phyloP scores from a whole-genome alignment of 37 sponge, comb jelly and placozoan genomes.

The Ianthella basta region DNA sequence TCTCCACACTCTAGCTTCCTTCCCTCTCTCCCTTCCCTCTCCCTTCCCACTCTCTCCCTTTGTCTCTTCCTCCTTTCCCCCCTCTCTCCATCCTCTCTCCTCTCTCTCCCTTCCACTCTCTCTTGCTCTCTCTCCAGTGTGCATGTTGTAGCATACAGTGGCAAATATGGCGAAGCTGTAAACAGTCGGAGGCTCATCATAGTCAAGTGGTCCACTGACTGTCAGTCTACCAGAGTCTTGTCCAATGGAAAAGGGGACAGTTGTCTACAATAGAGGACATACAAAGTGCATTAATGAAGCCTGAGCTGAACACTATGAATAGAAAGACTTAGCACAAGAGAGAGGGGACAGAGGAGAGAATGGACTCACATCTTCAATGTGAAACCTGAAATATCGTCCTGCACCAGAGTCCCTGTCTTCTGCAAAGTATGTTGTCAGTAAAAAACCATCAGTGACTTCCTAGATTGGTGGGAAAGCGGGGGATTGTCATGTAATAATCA shows the following conservation, averaged over 20 bases:
- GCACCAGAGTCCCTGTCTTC: neutral
- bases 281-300: neutral
- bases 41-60: too few relatives aligned
- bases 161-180: neutral
- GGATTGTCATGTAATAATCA: neutral
- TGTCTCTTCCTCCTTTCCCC: too few relatives aligned
- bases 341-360: too few relatives aligned
- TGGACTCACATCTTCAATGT: neutral
- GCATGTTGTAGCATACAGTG: too few relatives aligned
- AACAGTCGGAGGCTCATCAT: neutral
- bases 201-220: neutral
- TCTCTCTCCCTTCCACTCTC: too few relatives aligned
- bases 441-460: neutral
- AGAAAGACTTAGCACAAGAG: too few relatives aligned
- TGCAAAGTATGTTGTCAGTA: neutral
- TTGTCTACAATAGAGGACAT: neutral
- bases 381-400: neutral
- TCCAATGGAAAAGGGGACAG: conserved; percentile 23
- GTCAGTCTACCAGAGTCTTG: neutral
- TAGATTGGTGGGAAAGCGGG: too few relatives aligned
- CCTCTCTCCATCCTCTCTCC: too few relatives aligned
- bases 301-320: too few relatives aligned
- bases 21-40: too few relatives aligned
- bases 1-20: too few relatives aligned
- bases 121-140: too few relatives aligned